Evolutionary conservation across 2,797 vertebrate species (phyloP).

Genomic region (Hemibagrus guttatus): DNA sequence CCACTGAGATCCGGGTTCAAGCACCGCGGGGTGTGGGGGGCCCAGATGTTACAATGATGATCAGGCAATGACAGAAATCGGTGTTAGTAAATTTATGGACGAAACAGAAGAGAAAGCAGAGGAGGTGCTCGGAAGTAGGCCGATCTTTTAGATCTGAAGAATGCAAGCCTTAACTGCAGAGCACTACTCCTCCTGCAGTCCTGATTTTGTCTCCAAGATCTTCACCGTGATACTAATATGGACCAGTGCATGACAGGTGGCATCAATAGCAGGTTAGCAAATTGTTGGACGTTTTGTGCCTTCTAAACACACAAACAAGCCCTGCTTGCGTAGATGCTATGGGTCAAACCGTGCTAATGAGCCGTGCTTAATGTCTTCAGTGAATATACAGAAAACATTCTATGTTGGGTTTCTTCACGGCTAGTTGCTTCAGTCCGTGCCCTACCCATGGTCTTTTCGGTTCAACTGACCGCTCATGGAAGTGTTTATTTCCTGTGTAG

Average conservation of each 20-base stretch:
- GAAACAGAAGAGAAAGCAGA: not conserved
- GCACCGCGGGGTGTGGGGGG: too few species aligned
- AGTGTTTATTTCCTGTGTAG: slow-evolving; percentile 16
- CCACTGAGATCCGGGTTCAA: too few species aligned
- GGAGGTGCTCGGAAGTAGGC: not conserved
- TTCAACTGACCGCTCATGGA: slow-evolving; percentile 8
- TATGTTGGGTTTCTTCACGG: slow-evolving; percentile 29
- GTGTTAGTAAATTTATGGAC: not conserved
- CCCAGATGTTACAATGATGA: too few species aligned
- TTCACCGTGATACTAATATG: not conserved
- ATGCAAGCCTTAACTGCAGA: not conserved
- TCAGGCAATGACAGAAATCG: too few species aligned
- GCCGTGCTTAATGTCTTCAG: slow-evolving; percentile 40
- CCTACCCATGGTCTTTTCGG: not conserved
- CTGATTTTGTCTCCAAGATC: not conserved
- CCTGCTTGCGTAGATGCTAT: slow-evolving; percentile 30
- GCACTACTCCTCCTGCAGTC: not conserved
- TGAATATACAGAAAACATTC: slow-evolving; percentile 46
- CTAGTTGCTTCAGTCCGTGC: slow-evolving; percentile 18
- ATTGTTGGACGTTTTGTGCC: slow-evolving; percentile 30
- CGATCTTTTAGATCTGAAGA: not conserved
- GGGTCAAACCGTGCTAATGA: slow-evolving; percentile 38
- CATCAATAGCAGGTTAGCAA: not conserved
- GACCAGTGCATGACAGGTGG: slow-evolving; percentile 11
- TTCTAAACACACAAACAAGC: slow-evolving; percentile 47